phyloP scores from a whole-genome alignment of 2,888 invertebrate species.

The Argyra leucocephala region DNA sequence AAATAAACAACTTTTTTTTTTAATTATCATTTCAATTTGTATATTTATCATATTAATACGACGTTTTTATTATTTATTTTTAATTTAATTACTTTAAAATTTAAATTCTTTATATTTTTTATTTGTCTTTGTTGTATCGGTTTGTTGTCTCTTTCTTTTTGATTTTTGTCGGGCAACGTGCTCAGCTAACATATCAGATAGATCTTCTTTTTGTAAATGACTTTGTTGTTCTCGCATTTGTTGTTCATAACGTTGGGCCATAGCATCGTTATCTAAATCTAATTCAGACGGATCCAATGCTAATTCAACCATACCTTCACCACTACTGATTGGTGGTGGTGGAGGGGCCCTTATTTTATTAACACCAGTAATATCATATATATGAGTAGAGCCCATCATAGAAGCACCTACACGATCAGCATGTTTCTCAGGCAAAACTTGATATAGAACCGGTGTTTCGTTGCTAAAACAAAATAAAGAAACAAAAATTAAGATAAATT shows the following conservation, averaged over 20 bases:
- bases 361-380: constrained; percentile 82
- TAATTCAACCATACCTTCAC: constrained; percentile 74
- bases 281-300: constrained; percentile 95
- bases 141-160: constrained; percentile 84
- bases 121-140: constrained; percentile 73
- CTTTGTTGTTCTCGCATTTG: constrained; percentile 89
- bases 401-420: constrained; percentile 77
- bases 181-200: constrained; percentile 97
- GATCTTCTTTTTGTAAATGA: constrained; percentile 81
- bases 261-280: constrained; percentile 90
- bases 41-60: neutral
- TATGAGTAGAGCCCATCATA: constrained; percentile 98
- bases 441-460: constrained; percentile 90
- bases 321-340: constrained; percentile 42
- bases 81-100: constrained; percentile 53
- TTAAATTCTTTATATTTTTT: constrained; percentile 99
- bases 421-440: constrained; percentile 89
- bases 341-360: constrained; percentile 46
- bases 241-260: constrained; percentile 92
- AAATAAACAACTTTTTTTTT: too few relatives aligned
- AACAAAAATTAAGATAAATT: neutral
- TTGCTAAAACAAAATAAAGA: constrained; percentile 48
- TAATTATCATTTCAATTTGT: neutral
- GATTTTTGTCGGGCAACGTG: constrained; percentile 95
- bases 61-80: neutral